Percentiles rank a stretch among this genome's conserved stretches.
phyloP scores from a whole-genome alignment of 1,140 invertebrate genomes.

The Drosophila prosaltans region DNA sequence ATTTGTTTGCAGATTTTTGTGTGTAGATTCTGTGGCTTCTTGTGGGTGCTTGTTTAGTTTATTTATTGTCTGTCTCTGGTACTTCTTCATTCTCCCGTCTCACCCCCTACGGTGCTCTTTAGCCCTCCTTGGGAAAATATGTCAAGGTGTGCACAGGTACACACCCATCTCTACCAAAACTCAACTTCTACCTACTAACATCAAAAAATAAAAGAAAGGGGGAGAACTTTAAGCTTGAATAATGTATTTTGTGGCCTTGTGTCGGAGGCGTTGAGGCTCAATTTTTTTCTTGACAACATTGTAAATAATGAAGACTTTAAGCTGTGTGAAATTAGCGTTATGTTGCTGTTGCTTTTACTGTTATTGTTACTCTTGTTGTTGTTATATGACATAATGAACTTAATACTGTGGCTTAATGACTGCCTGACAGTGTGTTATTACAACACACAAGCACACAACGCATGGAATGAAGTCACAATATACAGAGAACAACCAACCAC shows the following conservation, averaged over 20 bases:
- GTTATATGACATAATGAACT: constrained; percentile 67
- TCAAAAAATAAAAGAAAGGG: background rate
- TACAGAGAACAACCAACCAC: constrained; percentile 50
- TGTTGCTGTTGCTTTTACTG: constrained; percentile 25
- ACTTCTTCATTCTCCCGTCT: constrained; percentile 17
- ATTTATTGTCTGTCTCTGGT: constrained; percentile 62
- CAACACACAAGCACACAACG: constrained; percentile 8
- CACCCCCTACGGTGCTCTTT: constrained; percentile 13
- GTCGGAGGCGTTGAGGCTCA: constrained; percentile 59
- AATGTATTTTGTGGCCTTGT: constrained; percentile 68
- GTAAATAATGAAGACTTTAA: constrained; percentile 81
- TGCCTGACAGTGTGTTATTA: constrained; percentile 30
- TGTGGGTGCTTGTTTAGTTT: constrained; percentile 74
- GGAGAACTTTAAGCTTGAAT: constrained; percentile 66
- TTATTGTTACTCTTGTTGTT: constrained; percentile 18
- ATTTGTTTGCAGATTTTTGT: constrained; percentile 81
- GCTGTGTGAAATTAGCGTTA: constrained; percentile 70
- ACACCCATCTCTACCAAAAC: background rate
- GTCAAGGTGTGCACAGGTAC: constrained; percentile 66
- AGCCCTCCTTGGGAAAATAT: constrained; percentile 49
- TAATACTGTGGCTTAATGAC: constrained; percentile 53
- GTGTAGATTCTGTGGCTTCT: constrained; percentile 77
- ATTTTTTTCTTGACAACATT: constrained; percentile 71
- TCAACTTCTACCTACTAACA: background rate
- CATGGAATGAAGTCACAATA: constrained; percentile 16